These are phyloP conservation scores for Drosophila emarginata DNA, from an alignment of 2,888 invertebrate species.

Conservation along the genomic window DNA sequence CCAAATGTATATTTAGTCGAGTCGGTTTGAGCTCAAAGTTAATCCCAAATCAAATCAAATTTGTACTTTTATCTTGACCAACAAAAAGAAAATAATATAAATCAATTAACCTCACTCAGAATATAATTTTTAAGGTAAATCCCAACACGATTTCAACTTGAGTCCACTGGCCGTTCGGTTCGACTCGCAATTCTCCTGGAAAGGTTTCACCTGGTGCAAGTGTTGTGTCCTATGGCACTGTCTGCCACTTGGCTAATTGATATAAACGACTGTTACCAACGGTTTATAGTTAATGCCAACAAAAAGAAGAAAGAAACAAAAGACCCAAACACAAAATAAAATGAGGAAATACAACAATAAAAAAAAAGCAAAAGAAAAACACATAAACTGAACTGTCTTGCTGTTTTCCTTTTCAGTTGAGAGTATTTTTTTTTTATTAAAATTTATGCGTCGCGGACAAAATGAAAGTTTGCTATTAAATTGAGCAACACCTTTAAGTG, in stretches of 20 bases:
- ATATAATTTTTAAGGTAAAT: conserved; percentile 30
- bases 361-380: neutral
- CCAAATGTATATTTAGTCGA: too few relatives aligned
- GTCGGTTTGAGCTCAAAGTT: neutral
- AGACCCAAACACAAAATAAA: conserved; percentile 7
- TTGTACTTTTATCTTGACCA: neutral
- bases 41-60: neutral
- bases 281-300: conserved; percentile 39
- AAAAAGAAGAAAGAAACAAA: neutral
- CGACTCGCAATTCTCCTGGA: neutral
- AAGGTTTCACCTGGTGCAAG: conserved; percentile 21
- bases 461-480: conserved; percentile 49
- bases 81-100: conserved; percentile 34
- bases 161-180: neutral
- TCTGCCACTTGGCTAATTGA: conserved; percentile 67
- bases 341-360: neutral
- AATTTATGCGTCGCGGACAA: conserved; percentile 59
- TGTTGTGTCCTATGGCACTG: conserved; percentile 49
- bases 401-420: conserved; percentile 30
- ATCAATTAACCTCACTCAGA: conserved; percentile 34
- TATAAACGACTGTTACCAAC: conserved; percentile 73
- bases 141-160: conserved; percentile 28
- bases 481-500: conserved; percentile 25
- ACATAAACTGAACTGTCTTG: conserved; percentile 49
- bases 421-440: conserved; percentile 43